phyloP scores from a whole-genome alignment of 2,888 invertebrate species.

The Cephus spinipes region DNA sequence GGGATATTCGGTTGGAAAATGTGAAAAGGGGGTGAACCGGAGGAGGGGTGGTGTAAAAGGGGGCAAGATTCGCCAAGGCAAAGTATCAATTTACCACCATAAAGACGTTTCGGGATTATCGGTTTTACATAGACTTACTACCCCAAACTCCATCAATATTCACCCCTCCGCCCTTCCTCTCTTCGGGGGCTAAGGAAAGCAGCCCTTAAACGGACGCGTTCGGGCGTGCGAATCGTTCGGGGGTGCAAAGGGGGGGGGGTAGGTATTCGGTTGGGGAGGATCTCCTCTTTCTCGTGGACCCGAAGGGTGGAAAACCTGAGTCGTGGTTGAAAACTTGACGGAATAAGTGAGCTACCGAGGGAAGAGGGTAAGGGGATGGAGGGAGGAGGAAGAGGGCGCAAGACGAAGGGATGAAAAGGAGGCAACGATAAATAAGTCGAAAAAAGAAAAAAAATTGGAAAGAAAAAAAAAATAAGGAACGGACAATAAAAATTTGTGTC shows the following conservation, averaged over 20 bases:
- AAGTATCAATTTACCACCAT: slow-evolving; percentile 52
- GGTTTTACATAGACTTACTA: slow-evolving; percentile 52
- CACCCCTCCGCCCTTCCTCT: slow-evolving; percentile 36
- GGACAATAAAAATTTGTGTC: not conserved
- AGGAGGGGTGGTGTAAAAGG: not conserved
- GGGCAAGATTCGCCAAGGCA: not conserved
- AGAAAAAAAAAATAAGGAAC: not conserved
- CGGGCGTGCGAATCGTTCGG: slow-evolving; percentile 21
- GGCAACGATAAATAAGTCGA: not conserved
- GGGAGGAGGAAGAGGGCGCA: not conserved
- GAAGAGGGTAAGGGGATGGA: not conserved
- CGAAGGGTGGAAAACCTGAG: not conserved
- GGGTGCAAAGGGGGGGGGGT: not conserved
- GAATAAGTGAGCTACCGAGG: not conserved
- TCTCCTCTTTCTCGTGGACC: not conserved
- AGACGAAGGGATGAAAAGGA: not conserved
- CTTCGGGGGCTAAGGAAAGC: slow-evolving; percentile 33
- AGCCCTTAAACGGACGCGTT: slow-evolving; percentile 49
- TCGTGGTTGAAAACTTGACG: not conserved
- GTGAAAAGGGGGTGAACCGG: not conserved
- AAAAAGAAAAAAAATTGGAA: not conserved
- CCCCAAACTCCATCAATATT: slow-evolving; percentile 51
- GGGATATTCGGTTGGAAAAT: not conserved
- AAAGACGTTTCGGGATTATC: slow-evolving; percentile 49
- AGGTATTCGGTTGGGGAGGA: not conserved